phyloP scores from a whole-genome alignment of 30 jellyfish, hydroid and myxozoan genomes.

The Clytia hemisphaerica region DNA sequence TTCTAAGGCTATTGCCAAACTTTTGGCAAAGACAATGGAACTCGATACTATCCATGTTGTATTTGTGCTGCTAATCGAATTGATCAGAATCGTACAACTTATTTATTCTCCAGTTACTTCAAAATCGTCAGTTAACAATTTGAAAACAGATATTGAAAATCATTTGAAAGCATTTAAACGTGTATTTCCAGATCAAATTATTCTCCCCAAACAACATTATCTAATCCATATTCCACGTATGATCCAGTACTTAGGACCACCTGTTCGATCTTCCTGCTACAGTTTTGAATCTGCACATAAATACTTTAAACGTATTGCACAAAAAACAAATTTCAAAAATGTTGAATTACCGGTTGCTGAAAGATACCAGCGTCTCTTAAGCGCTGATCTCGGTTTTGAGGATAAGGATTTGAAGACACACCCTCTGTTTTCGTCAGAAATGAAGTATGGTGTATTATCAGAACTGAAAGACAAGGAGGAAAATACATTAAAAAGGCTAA shows the following conservation, averaged over 20 bases:
- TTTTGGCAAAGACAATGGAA: too few relatives aligned
- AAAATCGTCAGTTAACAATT: neutral
- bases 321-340: conserved; percentile 15
- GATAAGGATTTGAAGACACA: neutral
- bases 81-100: neutral
- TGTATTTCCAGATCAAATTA: conserved; percentile 2
- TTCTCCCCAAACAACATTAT: conserved; percentile 23
- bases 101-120: conserved; percentile 6
- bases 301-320: conserved; percentile 7
- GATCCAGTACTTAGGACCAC: conserved; percentile 16
- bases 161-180: conserved; percentile 8
- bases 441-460: conserved; percentile 19
- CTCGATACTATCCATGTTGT: too few relatives aligned
- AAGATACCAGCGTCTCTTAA: conserved; percentile 4
- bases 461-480: too few relatives aligned
- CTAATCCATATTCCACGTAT: conserved; percentile 16
- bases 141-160: neutral
- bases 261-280: conserved; percentile 18
- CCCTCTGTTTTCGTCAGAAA: conserved; percentile 18
- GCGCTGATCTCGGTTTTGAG: conserved; percentile 8
- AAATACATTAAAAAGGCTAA: too few relatives aligned
- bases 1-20: conserved; percentile 18
- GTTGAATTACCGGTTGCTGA: conserved; percentile 2
- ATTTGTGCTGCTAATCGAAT: neutral
- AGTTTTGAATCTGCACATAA: conserved; percentile 12